Base-by-base conservation (phyloP, 2,113 vertebrate species). In the Coryphaenoides rupestris region DNA sequence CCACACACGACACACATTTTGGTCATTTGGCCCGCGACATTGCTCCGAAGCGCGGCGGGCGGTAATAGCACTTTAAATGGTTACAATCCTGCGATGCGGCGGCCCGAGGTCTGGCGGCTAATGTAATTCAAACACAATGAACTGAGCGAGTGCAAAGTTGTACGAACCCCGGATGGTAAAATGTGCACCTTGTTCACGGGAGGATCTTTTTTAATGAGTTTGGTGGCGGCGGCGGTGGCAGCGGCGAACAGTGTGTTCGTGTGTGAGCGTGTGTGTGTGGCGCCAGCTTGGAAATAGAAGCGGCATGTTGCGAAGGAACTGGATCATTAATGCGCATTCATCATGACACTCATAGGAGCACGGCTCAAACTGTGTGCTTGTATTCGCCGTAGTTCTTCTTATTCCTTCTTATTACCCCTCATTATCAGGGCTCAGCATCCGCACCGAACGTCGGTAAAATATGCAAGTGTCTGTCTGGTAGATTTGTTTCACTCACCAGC, bases 81-180 rank as follows among this genome's bases (percentile, higher is more conserved):
- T 49, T 71, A 53, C 69, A 65, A 55, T 53, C 66, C 33, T 68
- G 71, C 69, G 66, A 66, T 77, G 60, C 61, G 71, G 59, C 24
- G n/a, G n/a, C n/a, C n/a, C 13, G 49, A 67, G 70, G 22, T 66
- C 58, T 21, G 58, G 26, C 55, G 24, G 55, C 4, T 63, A 73
- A 71, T 76, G 75, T 57, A 63, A 84, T 80, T 83, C 63, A 68
- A 68, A 71, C 65, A 75, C 67, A 60, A 52, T 68, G 67, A 76
- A 74, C 55, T 59, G 55, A 73, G n/a, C n/a, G n/a, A n/a, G 69
- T 47, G 73, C 60, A 81, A 75, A 79, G 75, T 72, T 9, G 17
- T 16, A 17, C 58, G 13, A 55, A 54, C 58, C 58, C 28, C 7
- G 12, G 64, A 21, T 66, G 64, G 47, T 50, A 9, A 50, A 16